Conservation (phyloP, 2,113 vertebrate species). For the Chaetodon auriga region DNA sequence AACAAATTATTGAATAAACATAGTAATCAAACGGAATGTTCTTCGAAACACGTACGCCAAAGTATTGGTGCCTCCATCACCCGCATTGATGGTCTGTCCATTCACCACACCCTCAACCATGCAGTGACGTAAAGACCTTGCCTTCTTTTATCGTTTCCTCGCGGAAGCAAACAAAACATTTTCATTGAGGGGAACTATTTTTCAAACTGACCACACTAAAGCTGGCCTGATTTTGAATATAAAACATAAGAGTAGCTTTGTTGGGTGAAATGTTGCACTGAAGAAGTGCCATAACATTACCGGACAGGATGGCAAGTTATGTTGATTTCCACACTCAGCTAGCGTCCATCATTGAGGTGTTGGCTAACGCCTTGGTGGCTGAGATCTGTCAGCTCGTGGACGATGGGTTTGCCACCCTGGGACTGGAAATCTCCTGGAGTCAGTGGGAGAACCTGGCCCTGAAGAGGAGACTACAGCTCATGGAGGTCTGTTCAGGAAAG, state of each 20-base stretch:
- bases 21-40: too few species aligned
- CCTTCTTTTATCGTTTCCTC: too few species aligned
- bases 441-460: conserved; percentile 55
- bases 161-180: conserved; percentile 9
- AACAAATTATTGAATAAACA: too few species aligned
- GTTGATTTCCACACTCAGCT: conserved; percentile 45
- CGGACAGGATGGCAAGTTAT: conserved; percentile 22
- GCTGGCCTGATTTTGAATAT: too few species aligned
- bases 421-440: conserved; percentile 47
- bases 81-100: too few species aligned
- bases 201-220: too few species aligned
- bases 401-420: conserved; percentile 44
- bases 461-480: conserved; percentile 34
- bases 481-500: conserved; percentile 25
- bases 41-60: too few species aligned
- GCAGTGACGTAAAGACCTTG: too few species aligned
- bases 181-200: background rate
- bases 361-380: conserved; percentile 54
- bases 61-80: too few species aligned
- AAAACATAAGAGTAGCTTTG: background rate
- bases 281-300: background rate
- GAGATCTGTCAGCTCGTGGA: conserved; percentile 61
- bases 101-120: too few species aligned
- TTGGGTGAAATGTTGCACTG: background rate
- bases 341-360: conserved; percentile 62